Conservation (phyloP, 2,888 invertebrate species). For the Glomeris marginata region DNA sequence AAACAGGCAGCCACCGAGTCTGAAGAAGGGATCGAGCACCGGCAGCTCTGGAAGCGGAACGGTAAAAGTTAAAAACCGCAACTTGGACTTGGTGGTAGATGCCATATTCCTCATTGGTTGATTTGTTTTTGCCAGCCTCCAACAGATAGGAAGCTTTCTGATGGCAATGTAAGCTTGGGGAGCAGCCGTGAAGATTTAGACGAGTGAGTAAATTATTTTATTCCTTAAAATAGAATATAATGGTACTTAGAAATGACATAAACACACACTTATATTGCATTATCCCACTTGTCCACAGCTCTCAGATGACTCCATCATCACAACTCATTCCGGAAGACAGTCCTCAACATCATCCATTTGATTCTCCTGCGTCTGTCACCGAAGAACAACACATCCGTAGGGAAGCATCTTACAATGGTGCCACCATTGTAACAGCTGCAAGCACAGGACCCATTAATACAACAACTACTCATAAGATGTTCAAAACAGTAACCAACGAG, state of each 20-base stretch:
- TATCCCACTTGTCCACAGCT: too few species aligned
- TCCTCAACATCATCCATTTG: neutral
- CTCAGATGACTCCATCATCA: too few species aligned
- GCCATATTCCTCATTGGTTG: neutral
- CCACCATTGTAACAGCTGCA: too few species aligned
- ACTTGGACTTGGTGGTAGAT: neutral
- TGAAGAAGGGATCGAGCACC: constrained; percentile 20
- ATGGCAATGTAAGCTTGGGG: neutral
- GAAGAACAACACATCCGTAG: neutral
- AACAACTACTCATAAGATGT: too few species aligned
- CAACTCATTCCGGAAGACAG: too few species aligned
- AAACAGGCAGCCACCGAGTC: constrained; percentile 40
- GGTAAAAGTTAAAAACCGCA: constrained; percentile 1
- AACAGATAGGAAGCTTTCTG: neutral
- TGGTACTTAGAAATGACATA: too few species aligned
- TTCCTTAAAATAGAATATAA: too few species aligned
- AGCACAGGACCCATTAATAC: too few species aligned
- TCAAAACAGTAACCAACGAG: too few species aligned
- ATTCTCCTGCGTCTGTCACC: neutral
- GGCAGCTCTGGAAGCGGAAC: constrained; percentile 15
- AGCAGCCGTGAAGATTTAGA: constrained; percentile 13
- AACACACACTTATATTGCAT: too few species aligned
- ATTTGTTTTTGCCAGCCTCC: neutral
- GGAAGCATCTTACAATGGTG: too few species aligned
- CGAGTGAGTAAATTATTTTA: constrained; percentile 6